Conservation (phyloP, 2,888 invertebrate genomes). For the Callinectes sapidus region DNA sequence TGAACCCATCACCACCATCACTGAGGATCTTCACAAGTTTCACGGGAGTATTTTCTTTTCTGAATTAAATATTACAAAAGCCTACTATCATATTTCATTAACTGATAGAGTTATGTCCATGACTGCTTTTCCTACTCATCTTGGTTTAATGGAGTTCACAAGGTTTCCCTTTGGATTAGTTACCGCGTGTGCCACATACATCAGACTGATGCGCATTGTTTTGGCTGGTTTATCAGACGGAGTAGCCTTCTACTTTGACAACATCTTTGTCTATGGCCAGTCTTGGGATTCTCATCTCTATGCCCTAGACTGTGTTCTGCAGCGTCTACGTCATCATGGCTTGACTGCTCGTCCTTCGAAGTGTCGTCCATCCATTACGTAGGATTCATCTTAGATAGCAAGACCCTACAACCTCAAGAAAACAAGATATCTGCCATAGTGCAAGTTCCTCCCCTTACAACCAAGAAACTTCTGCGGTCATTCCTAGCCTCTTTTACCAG, state of each 20-base stretch:
- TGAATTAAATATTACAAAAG: constrained; percentile 24
- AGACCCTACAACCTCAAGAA: background rate
- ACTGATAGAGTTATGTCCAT: too few relatives aligned
- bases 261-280: constrained; percentile 22
- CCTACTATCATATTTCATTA: constrained; percentile 40
- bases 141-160: constrained; percentile 49
- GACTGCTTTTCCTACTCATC: constrained; percentile 45
- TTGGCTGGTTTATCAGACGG: constrained; percentile 37
- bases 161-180: constrained; percentile 53
- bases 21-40: constrained; percentile 10
- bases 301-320: background rate
- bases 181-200: constrained; percentile 37
- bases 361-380: constrained; percentile 41
- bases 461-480: background rate
- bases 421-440: background rate
- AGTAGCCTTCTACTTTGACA: constrained; percentile 49
- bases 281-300: constrained; percentile 7
- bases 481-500: background rate
- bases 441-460: background rate
- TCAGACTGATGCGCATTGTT: constrained; percentile 49
- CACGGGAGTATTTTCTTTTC: background rate
- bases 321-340: constrained; percentile 1
- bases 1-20: background rate
- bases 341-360: constrained; percentile 45
- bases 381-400: constrained; percentile 26